A percentile compares a stretch with the other conserved stretches of the same genome.
phyloP scores from a whole-genome alignment of 2,888 invertebrate genomes.

The Stenolophus ochropezus region DNA sequence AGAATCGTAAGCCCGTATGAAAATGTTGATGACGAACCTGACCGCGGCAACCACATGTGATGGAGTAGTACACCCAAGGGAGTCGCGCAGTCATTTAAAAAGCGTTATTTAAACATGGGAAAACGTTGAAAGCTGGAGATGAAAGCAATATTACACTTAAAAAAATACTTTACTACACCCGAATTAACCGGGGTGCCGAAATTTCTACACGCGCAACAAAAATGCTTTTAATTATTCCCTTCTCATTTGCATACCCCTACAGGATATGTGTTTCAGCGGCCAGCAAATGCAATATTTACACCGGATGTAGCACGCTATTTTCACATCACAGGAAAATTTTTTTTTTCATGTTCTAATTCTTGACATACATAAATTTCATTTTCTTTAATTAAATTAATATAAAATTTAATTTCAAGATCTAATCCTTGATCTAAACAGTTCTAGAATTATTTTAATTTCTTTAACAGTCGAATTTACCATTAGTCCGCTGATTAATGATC shows the following conservation, averaged over 20 bases:
- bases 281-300: conserved; percentile 1
- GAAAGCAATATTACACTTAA: conserved; percentile 48
- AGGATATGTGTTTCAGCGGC: conserved; percentile 15
- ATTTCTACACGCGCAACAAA: conserved; percentile 7
- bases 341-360: too few relatives aligned
- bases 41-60: conserved; percentile 19
- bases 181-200: conserved; percentile 29
- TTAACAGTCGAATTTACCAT: too few relatives aligned
- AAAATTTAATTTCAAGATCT: too few relatives aligned
- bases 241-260: conserved; percentile 17
- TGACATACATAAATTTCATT: too few relatives aligned
- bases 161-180: conserved; percentile 27
- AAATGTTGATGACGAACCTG: neutral
- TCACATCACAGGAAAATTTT: neutral
- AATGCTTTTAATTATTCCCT: conserved; percentile 28
- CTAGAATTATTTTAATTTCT: too few relatives aligned
- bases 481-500: too few relatives aligned
- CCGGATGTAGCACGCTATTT: neutral
- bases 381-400: too few relatives aligned
- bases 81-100: conserved; percentile 37
- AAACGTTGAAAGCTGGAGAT: conserved; percentile 40
- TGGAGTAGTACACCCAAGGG: conserved; percentile 22
- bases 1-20: neutral
- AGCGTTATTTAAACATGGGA: conserved; percentile 45
- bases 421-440: too few relatives aligned